A percentile compares a stretch with the other conserved stretches of the same genome.
These are phyloP conservation scores for Ectemnius cavifrons DNA, from an alignment of 2,888 invertebrate genomes.

Conservation along the genomic window DNA sequence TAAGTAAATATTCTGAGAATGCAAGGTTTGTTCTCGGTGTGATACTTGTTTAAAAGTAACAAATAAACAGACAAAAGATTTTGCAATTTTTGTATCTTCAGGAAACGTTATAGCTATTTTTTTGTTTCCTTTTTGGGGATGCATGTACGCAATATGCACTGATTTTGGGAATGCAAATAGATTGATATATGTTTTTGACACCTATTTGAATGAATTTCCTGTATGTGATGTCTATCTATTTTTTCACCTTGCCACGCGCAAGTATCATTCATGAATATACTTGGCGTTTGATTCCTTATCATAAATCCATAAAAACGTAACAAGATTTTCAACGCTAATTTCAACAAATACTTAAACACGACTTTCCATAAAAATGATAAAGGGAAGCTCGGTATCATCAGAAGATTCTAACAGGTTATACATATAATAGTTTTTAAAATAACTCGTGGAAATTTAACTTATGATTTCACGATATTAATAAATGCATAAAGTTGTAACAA, in stretches of 20 bases:
- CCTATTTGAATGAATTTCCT: too few relatives aligned
- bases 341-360: constrained; percentile 18
- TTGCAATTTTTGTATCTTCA: constrained; percentile 21
- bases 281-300: constrained; percentile 18
- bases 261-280: too few relatives aligned
- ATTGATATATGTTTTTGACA: too few relatives aligned
- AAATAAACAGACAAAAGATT: constrained; percentile 28
- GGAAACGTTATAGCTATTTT: too few relatives aligned
- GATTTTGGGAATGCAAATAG: too few relatives aligned
- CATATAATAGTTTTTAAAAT: constrained; percentile 4
- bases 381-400: constrained; percentile 2
- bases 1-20: constrained; percentile 30
- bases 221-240: too few relatives aligned
- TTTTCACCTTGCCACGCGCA: too few relatives aligned
- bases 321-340: constrained; percentile 30
- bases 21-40: constrained; percentile 29
- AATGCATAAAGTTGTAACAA: constrained; percentile 11
- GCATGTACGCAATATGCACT: too few relatives aligned
- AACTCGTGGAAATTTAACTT: constrained; percentile 9
- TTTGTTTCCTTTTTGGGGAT: too few relatives aligned
- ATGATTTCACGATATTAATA: constrained; percentile 14
- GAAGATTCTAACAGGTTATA: constrained; percentile 4
- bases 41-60: constrained; percentile 29
- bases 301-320: constrained; percentile 27
- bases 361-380: constrained; percentile 17